phyloP scores from a whole-genome alignment of 2,113 vertebrate species.

The Anser brachyrhynchus region DNA sequence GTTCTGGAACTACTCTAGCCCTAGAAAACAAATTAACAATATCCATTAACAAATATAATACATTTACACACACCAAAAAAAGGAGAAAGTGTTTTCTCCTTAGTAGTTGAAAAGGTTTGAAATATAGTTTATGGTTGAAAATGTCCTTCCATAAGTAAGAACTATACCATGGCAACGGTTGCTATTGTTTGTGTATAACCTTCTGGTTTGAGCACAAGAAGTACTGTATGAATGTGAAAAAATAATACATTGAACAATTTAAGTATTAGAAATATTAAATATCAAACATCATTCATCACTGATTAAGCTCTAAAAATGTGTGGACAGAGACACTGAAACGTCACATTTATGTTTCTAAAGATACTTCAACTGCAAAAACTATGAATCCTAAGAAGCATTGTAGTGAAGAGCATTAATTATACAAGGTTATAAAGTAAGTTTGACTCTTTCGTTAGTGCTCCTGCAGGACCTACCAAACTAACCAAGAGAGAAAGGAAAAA shows the following conservation, averaged over 20 bases:
- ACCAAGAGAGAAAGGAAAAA: background rate
- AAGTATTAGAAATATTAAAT: background rate
- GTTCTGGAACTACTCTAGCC: background rate
- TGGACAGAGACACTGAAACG: background rate
- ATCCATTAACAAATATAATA: background rate
- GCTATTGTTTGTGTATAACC: background rate
- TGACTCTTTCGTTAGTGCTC: background rate
- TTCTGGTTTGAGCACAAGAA: background rate
- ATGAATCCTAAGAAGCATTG: background rate
- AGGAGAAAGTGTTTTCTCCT: background rate
- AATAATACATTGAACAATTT: background rate
- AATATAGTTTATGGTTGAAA: background rate
- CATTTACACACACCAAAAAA: background rate
- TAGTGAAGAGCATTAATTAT: background rate
- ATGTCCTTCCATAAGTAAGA: background rate
- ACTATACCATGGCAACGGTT: slow-evolving; percentile 24
- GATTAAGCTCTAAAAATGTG: background rate
- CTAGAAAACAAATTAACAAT: slow-evolving; percentile 49
- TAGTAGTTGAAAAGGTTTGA: background rate
- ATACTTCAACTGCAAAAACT: background rate
- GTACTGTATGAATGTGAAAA: background rate
- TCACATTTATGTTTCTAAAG: background rate
- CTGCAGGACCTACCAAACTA: background rate
- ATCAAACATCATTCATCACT: background rate
- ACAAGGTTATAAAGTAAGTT: background rate